phyloP scores from a whole-genome alignment of 2,888 invertebrate genomes.

The Terebella lapidaria region DNA sequence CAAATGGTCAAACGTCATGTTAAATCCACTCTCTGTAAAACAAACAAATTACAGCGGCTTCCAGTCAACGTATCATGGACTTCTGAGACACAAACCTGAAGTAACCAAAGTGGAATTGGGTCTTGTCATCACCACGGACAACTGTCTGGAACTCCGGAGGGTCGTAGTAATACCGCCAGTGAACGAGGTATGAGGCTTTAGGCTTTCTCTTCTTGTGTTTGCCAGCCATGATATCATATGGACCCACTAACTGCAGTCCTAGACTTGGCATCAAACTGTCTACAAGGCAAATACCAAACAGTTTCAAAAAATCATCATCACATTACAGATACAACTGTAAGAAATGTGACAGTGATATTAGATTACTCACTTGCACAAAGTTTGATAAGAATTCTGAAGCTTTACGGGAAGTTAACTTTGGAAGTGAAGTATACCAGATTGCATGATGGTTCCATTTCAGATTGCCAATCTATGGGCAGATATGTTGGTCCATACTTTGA shows the following conservation, averaged over 20 bases:
- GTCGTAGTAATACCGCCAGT: slow-evolving; percentile 90
- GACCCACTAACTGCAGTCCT: slow-evolving; percentile 74
- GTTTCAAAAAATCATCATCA: neutral
- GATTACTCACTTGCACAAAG: neutral
- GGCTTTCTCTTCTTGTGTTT: slow-evolving; percentile 39
- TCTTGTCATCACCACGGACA: slow-evolving; percentile 59
- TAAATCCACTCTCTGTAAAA: too few relatives aligned
- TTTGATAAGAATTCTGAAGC: too few relatives aligned
- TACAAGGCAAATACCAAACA: slow-evolving; percentile 30
- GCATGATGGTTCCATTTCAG: too few relatives aligned
- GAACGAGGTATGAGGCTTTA: slow-evolving; percentile 65
- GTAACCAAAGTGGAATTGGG: slow-evolving; percentile 81
- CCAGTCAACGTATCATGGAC: too few relatives aligned
- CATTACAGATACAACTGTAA: neutral
- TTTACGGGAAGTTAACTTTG: too few relatives aligned
- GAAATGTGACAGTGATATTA: neutral
- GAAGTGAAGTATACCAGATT: too few relatives aligned
- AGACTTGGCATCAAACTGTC: slow-evolving; percentile 62
- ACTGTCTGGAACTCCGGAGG: slow-evolving; percentile 83
- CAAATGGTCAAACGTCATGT: too few relatives aligned
- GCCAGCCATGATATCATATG: slow-evolving; percentile 72
- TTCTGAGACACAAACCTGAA: too few relatives aligned
- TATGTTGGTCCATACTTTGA: too few relatives aligned
- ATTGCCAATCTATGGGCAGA: too few relatives aligned
- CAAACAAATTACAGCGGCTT: too few relatives aligned